Evolutionary conservation across 2,113 vertebrate genomes (phyloP), one percentile per base, ranked within the genome.

Genomic region (Coptodon rendalli): DNA sequence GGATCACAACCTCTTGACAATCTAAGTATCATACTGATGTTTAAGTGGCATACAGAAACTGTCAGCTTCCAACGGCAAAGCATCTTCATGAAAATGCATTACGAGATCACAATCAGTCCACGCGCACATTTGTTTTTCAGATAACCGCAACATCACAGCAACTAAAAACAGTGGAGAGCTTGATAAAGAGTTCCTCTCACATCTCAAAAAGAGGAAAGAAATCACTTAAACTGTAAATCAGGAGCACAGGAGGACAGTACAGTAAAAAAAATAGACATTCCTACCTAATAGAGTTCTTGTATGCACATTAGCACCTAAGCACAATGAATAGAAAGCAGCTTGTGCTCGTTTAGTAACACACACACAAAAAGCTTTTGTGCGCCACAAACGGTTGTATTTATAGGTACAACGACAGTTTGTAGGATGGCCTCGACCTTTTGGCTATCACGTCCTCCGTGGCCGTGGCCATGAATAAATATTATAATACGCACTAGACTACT

Each of bases 1-100:
- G 66, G 78, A 63, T 85, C 52, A 76, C 11, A 6, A 78, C 38
- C 63, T 85, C 82, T 80, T 48, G 61, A 78, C 34, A 83, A 45
- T 56, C 12, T 48, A 56, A 89, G 85, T 52, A 79, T 80, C 66
- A 53, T 48, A 6, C 19, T 36, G 76, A 80, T 76, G 53, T 83
- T 86, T 40, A 63, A 81, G 57, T 56, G 68, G 22, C 45, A 66
- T 6, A 38, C 17, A 71, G n/a, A 54, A 16, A 3, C n/a, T 22
- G 9, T 79, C 4, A 63, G 68, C 63, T 24, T 54, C 83, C 48
- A 27, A 9, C 14, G 7, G 81, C 14, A 45, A 81, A 29, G 16
- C 5, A 50, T 16, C 73, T 63, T 48, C 2, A 86, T 45, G n/a
- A 61, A 80, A 57, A 54, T 17, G 12, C n/a, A 17, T 9, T 8